Base-by-base conservation (phyloP, 1,140 invertebrate species). In the Sycophaga agraensis region DNA sequence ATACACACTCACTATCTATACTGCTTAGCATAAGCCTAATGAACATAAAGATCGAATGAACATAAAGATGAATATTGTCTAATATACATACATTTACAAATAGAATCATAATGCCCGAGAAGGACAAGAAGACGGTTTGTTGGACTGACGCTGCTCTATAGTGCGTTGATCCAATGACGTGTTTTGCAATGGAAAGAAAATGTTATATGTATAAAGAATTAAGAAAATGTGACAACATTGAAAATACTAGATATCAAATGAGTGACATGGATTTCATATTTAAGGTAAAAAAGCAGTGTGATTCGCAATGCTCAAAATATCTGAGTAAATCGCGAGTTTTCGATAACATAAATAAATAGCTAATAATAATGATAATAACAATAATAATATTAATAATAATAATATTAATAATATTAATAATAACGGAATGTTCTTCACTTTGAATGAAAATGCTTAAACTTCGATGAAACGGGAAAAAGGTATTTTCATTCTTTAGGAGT, bases 81-180 rank as follows among this genome's bases (percentile, higher is more conserved):
- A 55, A 64, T 64, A 57, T 64, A 53, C 62, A 63, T 65, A 63
- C 64, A 63, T 49, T 48, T 50, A 59, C 35, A 43, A 40, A 40
- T 31, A 64, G 63, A 49, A 66, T 59, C 19, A 28, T 7, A 2
- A 28, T 34, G 28, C 35, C 40, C 11, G 28, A 65, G 45, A 66
- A 49, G 54, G 53, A 43, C 43, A 67, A 54, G 64, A 37, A 17
- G 50, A 66, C 69, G 66, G 71, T 78, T 80, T 72, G 76, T 80
- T 78, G 73, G 77, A 73, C 71, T 74, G 76, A 81, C 77, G 74
- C 67, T 49, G 12, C n/a, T n/a, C n/a, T 35, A 66, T 65, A 4
- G 4, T 54, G 63, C 74, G 77, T 80, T 77, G 76, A 74, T 77
- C 73, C 70, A 76, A 77, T 76, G 78, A 79, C 72, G 68, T 72